Base-by-base conservation (phyloP, 2,888 invertebrate genomes). In the Epistrophella euchroma region DNA sequence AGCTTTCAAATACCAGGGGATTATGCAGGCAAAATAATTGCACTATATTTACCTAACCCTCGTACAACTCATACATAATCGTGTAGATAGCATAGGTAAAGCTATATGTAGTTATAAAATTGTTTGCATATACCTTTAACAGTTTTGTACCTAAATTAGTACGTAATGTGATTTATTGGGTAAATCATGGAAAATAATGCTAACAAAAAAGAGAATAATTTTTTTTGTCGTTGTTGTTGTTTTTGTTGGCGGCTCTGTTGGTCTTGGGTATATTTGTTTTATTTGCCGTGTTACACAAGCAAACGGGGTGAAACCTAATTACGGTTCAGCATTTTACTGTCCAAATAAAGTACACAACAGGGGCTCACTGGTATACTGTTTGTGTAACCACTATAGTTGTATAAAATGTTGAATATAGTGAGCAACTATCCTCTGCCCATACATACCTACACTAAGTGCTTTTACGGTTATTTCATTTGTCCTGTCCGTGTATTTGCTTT, bases 301-400 rank as follows among this genome's bases (percentile, higher is more conserved):
- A 78, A 77, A 74, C 74, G 64, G 47, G 55, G 47, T 60, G 72
- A 84, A 75, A 84, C 71, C 79, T 84, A 84, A 84, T 74, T 84
- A 80, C 68, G 47, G 73, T 55, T 64, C 78, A 62, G 73, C 70
- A 78, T 78, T 82, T 82, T 82, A 82, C 56, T 72, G 77, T 82
- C 40, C 77, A 72, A 82, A 82, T 77, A 82, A 81, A 58, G 35
- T 37, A 76, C 71, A 77, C 72, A 72, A 68, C 40, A 50, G 50
- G 56, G 13, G 28, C 43, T 52, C 35, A 45, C 15, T 11, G 22
- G 25, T 66, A 47, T 43, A 60, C 32, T 68, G 35, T 32, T 47
- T 66, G 9, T 47, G 13, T 47, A 32, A 19, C 17, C 64, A 45
- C 37, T 60, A 37, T 40, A 25, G 3, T 15, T 0, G 0, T 60